Evolutionary conservation across 2,113 vertebrate species (phyloP), one percentile per base, ranked within the genome.

Genomic region (Bubo blakistoni): DNA sequence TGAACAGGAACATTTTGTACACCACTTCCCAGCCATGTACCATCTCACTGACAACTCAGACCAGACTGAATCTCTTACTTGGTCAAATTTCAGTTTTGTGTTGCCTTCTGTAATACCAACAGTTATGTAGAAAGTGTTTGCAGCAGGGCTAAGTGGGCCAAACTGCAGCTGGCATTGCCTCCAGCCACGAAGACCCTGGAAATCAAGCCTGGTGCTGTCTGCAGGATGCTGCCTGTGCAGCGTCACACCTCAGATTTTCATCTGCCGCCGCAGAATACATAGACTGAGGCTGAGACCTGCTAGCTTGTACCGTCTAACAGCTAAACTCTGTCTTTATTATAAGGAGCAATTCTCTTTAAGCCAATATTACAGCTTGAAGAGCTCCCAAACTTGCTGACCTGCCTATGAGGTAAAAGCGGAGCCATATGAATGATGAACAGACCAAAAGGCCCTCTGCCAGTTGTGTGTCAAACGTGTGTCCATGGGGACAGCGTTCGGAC

Each of bases 341-440:
- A 38, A 54, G 57, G 27, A 88, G 13, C n/a, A 34, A 49, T 62
- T 91, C 29, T 84, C 46, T 86, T 77, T 36, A 67, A 70, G 59
- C 16, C 59, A 84, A 5, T 32, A 10, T 34, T 30, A 71, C 51
- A 81, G 29, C 47, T 42, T 62, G 44, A 80, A 88, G 34, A 55
- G 58, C 58, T 70, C 51, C 22, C 34, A 32, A n/a, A 61, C 49
- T 40, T 14, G 26, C 24, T 42, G 72, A 42, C 26, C 40, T 83
- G 54, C 19, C 29, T 27, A 38, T 6, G 7, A 0, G 2, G 42
- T 36, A 46, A 61, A 65, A 67, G 71, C 62, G 54, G 54, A 62
- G 51, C 25, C 36, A 1, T 3, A 3, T 0, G 0, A 52, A 72
- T 44, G 61, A 36, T 0, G 4, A 78, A 27, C 27, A 26, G 46